Evolutionary conservation across 2,888 invertebrate genomes (phyloP), one percentile per base, ranked within the genome.

Genomic region (Hydropsyche betteni): DNA sequence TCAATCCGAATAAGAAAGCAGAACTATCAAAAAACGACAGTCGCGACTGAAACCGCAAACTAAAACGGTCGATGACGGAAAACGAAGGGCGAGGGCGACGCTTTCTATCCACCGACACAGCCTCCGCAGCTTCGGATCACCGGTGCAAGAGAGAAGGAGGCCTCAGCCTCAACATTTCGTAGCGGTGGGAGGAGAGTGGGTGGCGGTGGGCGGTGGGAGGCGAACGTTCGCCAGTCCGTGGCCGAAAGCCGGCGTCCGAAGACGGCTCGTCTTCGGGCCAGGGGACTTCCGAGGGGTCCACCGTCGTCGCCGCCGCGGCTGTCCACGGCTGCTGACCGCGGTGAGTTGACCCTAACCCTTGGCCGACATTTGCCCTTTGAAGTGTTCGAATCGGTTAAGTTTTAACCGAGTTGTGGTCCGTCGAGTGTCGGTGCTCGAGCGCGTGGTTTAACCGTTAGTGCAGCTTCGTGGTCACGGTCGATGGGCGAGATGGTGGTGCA

Each of bases 401-500:
- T 44, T 44, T 44, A 8, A 10, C 6, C 12, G n/a, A n/a, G 53
- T 53, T 53, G 16, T 53, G n/a, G 8, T 8, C 8, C 8, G 4
- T 8, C 24, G 24, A 14, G 24, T 24, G 24, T 24, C 24, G 24
- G 24, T 24, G 24, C 24, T 24, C 24, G 24, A 24, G 5, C 8
- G 24, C 24, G 14, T 58, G 16, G 8, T 24, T 16, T 58, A 58
- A 58, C 14, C 14, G 58, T 58, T 24, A 16, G 8, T 24, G 14
- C 58, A 58, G 24, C 16, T 58, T 24, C 58, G 24, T 58, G 58
- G 58, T 58, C 58, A 58, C 58, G 58, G 58, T 58, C 58, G 58
- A 14, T 24, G 58, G n/a, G 16, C 24, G n/a, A n/a, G 24, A 53
- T 16, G 24, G 10, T 44, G 44, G 44, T 44, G 44, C 44, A 44